phyloP scores from a whole-genome alignment of 2,888 invertebrate genomes.

The Sussaba pulchella region DNA sequence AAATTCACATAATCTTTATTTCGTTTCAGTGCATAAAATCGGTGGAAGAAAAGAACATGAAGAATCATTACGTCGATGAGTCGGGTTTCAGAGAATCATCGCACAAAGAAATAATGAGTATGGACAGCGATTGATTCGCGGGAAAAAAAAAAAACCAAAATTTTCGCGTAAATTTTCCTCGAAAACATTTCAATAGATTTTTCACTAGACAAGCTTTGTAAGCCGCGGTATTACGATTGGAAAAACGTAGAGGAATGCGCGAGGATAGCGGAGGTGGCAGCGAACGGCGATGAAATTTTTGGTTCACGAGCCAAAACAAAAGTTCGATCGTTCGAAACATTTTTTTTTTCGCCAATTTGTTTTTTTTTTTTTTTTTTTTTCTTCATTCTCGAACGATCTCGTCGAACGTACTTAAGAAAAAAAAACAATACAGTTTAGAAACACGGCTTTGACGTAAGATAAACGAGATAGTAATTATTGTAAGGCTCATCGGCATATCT shows the following conservation, averaged over 20 bases:
- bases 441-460: conserved; percentile 47
- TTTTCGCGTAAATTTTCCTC: conserved; percentile 18
- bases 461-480: conserved; percentile 26
- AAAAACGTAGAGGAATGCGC: conserved; percentile 12
- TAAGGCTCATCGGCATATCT: conserved; percentile 56
- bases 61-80: conserved; percentile 81
- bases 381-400: conserved; percentile 25
- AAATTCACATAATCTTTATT: no score
- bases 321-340: conserved; percentile 56
- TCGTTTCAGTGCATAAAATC: conserved; percentile 81
- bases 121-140: conserved; percentile 80
- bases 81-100: conserved; percentile 79
- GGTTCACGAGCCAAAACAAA: conserved; percentile 56
- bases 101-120: conserved; percentile 76
- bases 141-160: no score
- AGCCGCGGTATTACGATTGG: neutral
- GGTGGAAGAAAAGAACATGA: conserved; percentile 81
- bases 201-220: conserved; percentile 46
- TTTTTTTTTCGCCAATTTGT: no score
- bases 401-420: conserved; percentile 12
- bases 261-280: conserved; percentile 35
- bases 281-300: conserved; percentile 33
- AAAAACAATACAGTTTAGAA: conserved; percentile 35
- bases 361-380: no score
- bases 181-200: conserved; percentile 40